Percentiles rank a stretch among this genome's conserved stretches.
Conservation (phyloP, 2,797 vertebrate species). For the Pipistrellus pygmaeus region DNA sequence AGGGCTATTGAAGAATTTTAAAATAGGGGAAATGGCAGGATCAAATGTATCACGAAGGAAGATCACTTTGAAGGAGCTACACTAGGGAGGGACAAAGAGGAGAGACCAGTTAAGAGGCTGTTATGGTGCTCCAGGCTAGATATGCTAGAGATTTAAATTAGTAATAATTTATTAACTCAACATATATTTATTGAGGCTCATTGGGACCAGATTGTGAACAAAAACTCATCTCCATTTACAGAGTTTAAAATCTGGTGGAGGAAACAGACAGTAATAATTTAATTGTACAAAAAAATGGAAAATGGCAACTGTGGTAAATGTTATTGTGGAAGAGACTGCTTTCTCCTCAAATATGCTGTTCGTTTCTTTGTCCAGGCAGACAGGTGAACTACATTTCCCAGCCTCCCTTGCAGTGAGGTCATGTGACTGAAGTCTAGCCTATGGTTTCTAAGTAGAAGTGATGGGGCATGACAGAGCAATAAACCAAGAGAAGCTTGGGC, state of each 20-base stretch:
- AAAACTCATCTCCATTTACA: not conserved
- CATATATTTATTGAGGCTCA: not conserved
- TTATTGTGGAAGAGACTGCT: not conserved
- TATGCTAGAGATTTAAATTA: not conserved
- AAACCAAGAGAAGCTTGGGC: not conserved
- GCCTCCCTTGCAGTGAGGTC: not conserved
- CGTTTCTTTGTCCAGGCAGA: not conserved
- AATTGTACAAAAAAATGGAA: not conserved
- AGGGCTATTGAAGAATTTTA: not conserved
- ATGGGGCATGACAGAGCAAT: not conserved
- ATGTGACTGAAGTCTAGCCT: not conserved
- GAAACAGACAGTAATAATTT: not conserved
- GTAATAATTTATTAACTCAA: not conserved
- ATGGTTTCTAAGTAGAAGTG: not conserved
- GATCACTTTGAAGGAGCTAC: not conserved
- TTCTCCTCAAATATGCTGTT: not conserved
- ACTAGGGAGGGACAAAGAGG: not conserved
- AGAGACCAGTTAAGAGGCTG: not conserved
- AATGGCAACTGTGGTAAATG: not conserved
- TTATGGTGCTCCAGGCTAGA: not conserved
- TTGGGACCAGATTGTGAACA: not conserved
- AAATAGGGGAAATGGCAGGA: not conserved
- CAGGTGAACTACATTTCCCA: constrained; percentile 25
- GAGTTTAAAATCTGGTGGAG: constrained; percentile 11
- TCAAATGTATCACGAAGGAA: not conserved